Evolutionary conservation across 2,888 invertebrate genomes (phyloP).

Genomic region (Ctenicera cuprea): DNA sequence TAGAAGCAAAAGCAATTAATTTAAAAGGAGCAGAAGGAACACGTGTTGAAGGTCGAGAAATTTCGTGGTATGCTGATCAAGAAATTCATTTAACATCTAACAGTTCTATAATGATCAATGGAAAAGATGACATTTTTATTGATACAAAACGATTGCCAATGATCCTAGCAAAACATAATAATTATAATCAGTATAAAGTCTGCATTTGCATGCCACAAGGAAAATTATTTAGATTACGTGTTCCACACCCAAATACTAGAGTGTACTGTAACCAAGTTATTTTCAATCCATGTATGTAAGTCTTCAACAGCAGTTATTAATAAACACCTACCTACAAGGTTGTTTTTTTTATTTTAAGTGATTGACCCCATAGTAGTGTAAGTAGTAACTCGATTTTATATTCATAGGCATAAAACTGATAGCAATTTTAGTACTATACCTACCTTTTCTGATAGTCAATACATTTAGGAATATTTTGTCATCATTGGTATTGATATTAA

Average conservation of each 20-base stretch:
- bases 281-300: conserved; percentile 80
- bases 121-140: conserved; percentile 82
- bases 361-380: no score
- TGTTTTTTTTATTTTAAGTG: no score
- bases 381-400: no score
- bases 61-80: conserved; percentile 86
- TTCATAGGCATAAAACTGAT: no score
- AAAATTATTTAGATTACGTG: conserved; percentile 86
- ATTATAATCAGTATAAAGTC: conserved; percentile 83
- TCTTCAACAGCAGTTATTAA: background rate
- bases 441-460: no score
- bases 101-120: conserved; percentile 82
- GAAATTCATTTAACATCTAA: conserved; percentile 87
- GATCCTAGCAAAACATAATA: conserved; percentile 72
- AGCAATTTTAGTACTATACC: no score
- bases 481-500: no score
- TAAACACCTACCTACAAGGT: background rate
- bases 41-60: conserved; percentile 79
- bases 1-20: conserved; percentile 79
- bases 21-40: conserved; percentile 86
- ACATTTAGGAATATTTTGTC: no score
- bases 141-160: conserved; percentile 84
- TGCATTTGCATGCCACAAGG: conserved; percentile 95
- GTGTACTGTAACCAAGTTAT: conserved; percentile 80
- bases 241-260: conserved; percentile 75